Base-by-base conservation (phyloP, 2,888 invertebrate species). In the Antitype chi region DNA sequence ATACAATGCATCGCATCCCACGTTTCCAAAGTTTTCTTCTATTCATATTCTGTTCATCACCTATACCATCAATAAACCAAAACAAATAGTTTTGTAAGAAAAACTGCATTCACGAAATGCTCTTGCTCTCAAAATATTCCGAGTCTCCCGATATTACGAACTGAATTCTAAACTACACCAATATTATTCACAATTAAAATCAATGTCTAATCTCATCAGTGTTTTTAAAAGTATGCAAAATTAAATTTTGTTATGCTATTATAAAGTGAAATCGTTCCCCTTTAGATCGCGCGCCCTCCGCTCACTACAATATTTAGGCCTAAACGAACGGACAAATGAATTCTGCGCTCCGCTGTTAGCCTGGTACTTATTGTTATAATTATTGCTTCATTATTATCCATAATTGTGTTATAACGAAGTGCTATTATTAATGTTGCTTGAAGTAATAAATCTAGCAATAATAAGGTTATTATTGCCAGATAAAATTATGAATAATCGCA, bases 321-420 rank as follows among this genome's bases (percentile, higher is more conserved):
- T 90, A 90, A 86, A 89, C 77, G 80, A 77, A 74, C 79, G 84
- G 74, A 66, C 71, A 59, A 72, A 83, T 78, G 80, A 85, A 82
- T 80, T 78, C 83, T 83, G 72, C 79, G 75, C 73, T 28, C 68
- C 85, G 80, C 88, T 93, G 93, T 23, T 85, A 82, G 84, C 93
- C 93, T 94, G 81, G 93, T 93, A 91, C 86, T 75, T 82, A 81
- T 86, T 85, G 84, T 87, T 90, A 85, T 83, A 86, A 86, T 85
- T 89, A 86, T 87, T 85, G 81, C 82, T 82, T 76, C 70, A 87
- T 84, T 85, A 82, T 78, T 70, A 69, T 60, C 62, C 62, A 55
- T 80, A 80, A 83, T 70, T 74, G 38, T 74, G 69, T 80, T 78
- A 76, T 77, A 81, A 75, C 70, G 28, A n/a, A 32, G 11, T 23